A percentile compares a stretch with the other conserved stretches of the same genome.
phyloP scores from a whole-genome alignment of 1,140 invertebrate genomes.

The Cylas formicarius region DNA sequence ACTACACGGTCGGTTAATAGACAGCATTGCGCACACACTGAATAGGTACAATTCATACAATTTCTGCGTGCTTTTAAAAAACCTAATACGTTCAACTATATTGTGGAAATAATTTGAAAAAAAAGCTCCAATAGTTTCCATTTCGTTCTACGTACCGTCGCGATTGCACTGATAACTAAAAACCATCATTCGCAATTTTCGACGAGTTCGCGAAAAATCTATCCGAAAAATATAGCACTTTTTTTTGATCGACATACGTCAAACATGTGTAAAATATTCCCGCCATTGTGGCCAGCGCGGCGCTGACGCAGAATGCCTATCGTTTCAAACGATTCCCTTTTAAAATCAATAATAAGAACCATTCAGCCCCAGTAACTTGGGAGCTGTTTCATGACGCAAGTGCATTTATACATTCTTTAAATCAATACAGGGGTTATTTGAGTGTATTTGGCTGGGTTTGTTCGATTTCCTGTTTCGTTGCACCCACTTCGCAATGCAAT shows the following conservation, averaged over 20 bases:
- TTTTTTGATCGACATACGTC: conserved; percentile 33
- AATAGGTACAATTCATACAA: conserved; percentile 38
- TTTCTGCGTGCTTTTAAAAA: conserved; percentile 35
- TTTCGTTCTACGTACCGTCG: too few relatives aligned
- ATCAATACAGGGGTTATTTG: conserved; percentile 21
- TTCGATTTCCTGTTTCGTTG: too few relatives aligned
- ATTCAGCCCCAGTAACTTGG: conserved; percentile 9
- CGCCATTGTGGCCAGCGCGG: conserved; percentile 29
- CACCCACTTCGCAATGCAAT: too few relatives aligned
- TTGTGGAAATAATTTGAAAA: not conserved
- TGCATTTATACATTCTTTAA: conserved; percentile 14
- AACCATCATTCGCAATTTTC: not conserved
- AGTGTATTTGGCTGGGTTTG: too few relatives aligned
- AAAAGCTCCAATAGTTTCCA: too few relatives aligned
- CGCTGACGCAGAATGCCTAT: conserved; percentile 20
- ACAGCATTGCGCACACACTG: conserved; percentile 36
- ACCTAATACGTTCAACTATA: conserved; percentile 28
- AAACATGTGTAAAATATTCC: conserved; percentile 34
- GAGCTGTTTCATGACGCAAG: conserved; percentile 28
- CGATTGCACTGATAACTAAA: conserved; percentile 1
- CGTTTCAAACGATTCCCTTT: conserved; percentile 21
- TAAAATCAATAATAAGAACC: conserved; percentile 29
- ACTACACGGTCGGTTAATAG: conserved; percentile 31
- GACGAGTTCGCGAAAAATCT: conserved; percentile 1
- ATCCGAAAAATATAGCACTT: too few relatives aligned